A percentile compares a stretch with the other conserved stretches of the same genome.
Evolutionary conservation across 2,113 vertebrate species (phyloP).

Genomic region (Lophochroa leadbeateri): DNA sequence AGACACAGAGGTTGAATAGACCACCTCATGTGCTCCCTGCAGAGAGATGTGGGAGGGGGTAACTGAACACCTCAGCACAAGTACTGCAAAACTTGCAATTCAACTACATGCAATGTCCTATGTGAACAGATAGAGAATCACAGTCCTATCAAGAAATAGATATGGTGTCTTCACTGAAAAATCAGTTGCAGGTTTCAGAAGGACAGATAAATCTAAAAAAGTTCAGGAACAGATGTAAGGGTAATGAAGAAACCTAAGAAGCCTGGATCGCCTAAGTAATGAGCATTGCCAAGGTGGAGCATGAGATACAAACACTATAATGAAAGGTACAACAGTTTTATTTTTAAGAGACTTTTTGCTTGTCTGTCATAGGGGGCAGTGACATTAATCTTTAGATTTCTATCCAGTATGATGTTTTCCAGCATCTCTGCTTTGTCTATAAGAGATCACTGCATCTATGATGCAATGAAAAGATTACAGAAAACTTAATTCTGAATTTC

Average conservation of each 20-base stretch:
- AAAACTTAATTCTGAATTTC: background rate
- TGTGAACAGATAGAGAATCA: background rate
- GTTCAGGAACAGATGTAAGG: background rate
- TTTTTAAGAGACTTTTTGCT: background rate
- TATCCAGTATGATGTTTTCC: background rate
- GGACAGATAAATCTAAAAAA: background rate
- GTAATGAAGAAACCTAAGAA: background rate
- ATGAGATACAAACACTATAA: background rate
- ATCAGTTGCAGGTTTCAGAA: background rate
- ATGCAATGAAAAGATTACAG: background rate
- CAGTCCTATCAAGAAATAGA: background rate
- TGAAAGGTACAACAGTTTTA: background rate
- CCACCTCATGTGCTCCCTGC: background rate
- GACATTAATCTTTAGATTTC: background rate
- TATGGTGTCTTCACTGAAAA: background rate
- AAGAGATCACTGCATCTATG: background rate
- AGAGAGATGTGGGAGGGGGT: background rate
- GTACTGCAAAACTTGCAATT: background rate
- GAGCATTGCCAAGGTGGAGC: background rate
- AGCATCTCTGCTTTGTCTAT: background rate
- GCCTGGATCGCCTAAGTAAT: background rate
- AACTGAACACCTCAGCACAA: background rate
- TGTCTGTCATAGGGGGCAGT: accelerated
- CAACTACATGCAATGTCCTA: background rate
- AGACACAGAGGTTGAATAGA: background rate